Percentiles rank a stretch among this genome's conserved stretches.
These are phyloP conservation scores for Trachythela sp. DNA, from an alignment of 64 coral and sea anemone species.

Conservation along the genomic window DNA sequence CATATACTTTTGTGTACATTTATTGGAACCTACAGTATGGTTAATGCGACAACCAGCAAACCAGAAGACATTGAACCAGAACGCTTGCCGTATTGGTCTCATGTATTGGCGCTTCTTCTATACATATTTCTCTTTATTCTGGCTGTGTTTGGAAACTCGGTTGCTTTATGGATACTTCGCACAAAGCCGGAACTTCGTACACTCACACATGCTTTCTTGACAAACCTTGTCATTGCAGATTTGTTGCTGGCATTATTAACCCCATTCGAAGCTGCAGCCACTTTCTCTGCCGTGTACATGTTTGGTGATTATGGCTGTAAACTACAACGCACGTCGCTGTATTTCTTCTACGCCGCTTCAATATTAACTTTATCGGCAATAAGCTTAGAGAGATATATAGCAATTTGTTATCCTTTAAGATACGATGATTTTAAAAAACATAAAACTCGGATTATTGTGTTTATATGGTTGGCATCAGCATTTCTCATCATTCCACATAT, in stretches of 20 bases:
- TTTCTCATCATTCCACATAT: constrained; percentile 31
- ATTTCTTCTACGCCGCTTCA: constrained; percentile 44
- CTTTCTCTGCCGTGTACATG: background rate
- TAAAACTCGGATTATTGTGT: background rate
- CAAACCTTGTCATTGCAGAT: constrained; percentile 48
- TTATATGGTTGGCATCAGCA: constrained; percentile 24
- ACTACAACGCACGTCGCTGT: constrained; percentile 22
- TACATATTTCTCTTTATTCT: constrained; percentile 29
- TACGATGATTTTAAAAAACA: constrained; percentile 26
- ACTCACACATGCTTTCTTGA: constrained; percentile 42
- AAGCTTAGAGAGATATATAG: constrained; percentile 48
- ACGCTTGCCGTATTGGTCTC: constrained; percentile 10
- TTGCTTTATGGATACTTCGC: constrained; percentile 35
- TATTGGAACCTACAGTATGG: too few relatives aligned
- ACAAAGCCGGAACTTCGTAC: constrained; percentile 44
- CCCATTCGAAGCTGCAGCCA: constrained; percentile 27
- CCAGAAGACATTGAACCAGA: background rate
- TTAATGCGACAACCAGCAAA: too few relatives aligned
- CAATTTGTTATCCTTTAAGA: constrained; percentile 44
- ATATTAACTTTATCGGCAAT: constrained; percentile 42
- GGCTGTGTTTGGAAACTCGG: constrained; percentile 35
- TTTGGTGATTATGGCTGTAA: constrained; percentile 30
- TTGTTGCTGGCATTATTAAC: constrained; percentile 47
- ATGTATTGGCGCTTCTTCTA: background rate
- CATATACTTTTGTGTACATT: too few relatives aligned